Evolutionary conservation across 2,888 invertebrate genomes (phyloP).

Genomic region (Mechanitis messenoides): DNA sequence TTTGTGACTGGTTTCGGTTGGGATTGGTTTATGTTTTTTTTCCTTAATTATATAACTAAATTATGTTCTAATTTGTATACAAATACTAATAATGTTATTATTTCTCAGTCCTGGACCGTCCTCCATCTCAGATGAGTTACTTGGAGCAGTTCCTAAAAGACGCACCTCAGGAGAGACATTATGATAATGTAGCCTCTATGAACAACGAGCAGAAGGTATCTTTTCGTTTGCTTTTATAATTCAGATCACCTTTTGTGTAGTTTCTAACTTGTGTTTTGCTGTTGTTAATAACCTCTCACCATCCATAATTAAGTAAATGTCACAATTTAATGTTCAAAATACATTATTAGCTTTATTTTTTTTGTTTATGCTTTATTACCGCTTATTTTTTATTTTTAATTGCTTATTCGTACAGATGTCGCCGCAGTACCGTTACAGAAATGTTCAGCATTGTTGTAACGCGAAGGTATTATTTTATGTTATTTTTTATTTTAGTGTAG

Average conservation of each 20-base stretch:
- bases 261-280: slow-evolving; percentile 10
- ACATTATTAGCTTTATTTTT: slow-evolving; percentile 15
- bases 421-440: slow-evolving; percentile 68
- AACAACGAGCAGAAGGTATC: slow-evolving; percentile 67
- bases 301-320: not conserved
- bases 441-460: slow-evolving; percentile 68
- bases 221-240: slow-evolving; percentile 12
- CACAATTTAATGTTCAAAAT: not conserved
- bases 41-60: slow-evolving; percentile 26
- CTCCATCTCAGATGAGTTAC: slow-evolving; percentile 94
- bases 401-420: slow-evolving; percentile 61
- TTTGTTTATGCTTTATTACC: slow-evolving; percentile 30
- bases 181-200: slow-evolving; percentile 65
- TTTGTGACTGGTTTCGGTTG: slow-evolving; percentile 68
- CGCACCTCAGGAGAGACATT: slow-evolving; percentile 64
- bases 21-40: slow-evolving; percentile 61
- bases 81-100: slow-evolving; percentile 10
- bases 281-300: too few relatives aligned
- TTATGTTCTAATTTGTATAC: slow-evolving; percentile 19
- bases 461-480: slow-evolving; percentile 56
- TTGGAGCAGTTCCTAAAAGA: slow-evolving; percentile 93
- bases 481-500: slow-evolving; percentile 31
- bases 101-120: slow-evolving; percentile 87
- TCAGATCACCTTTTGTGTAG: too few relatives aligned
- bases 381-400: slow-evolving; percentile 30